Conservation (phyloP, 2,888 invertebrate genomes). For the Pyralis farinalis region DNA sequence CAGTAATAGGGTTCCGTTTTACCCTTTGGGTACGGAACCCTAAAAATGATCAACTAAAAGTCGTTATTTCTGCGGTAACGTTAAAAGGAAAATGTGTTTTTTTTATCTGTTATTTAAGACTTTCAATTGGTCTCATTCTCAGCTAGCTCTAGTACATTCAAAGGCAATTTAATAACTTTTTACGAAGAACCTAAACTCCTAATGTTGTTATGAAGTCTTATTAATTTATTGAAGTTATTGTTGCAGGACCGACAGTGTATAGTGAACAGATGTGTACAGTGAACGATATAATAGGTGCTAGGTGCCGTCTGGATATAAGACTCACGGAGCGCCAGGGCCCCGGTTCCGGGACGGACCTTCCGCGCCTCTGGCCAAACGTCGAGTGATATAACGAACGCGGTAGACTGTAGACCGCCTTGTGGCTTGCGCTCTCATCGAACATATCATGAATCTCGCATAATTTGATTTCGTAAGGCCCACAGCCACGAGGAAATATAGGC, state of each 20-base stretch:
- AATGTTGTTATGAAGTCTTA: no score
- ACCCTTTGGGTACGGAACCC: no score
- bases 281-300: slow-evolving; percentile 67
- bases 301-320: slow-evolving; percentile 34
- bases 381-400: slow-evolving; percentile 14
- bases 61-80: no score
- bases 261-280: slow-evolving; percentile 65
- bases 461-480: slow-evolving; percentile 6
- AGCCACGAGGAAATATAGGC: not conserved
- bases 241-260: slow-evolving; percentile 34
- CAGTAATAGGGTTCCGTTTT: no score
- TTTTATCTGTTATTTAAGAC: no score
- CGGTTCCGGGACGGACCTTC: slow-evolving; percentile 3
- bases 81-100: no score
- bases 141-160: no score
- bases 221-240: slow-evolving; percentile 3
- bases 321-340: not conserved
- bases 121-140: no score
- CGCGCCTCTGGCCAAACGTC: slow-evolving; percentile 27
- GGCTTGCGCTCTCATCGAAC: slow-evolving; percentile 59
- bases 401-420: slow-evolving; percentile 30
- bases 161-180: no score
- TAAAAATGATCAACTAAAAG: no score
- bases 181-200: no score
- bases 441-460: slow-evolving; percentile 72